These are phyloP conservation scores for Acleris laterana DNA, from an alignment of 2,888 invertebrate species.

Conservation along the genomic window DNA sequence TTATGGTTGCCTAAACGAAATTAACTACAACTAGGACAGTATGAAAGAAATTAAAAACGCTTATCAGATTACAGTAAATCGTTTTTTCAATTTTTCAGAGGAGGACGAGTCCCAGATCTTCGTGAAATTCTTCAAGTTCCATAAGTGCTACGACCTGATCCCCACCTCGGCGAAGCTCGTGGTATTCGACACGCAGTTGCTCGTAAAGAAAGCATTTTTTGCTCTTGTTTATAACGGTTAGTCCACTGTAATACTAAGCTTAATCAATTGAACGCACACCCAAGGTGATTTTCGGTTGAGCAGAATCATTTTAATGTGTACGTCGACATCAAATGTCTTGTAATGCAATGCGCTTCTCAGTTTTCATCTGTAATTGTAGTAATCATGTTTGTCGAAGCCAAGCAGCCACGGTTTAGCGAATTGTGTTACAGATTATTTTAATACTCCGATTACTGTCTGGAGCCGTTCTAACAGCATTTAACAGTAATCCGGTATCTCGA, in stretches of 20 bases:
- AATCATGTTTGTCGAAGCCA: too few relatives aligned
- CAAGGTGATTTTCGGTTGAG: constrained; percentile 24
- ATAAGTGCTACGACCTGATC: constrained; percentile 99
- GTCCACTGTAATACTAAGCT: constrained; percentile 44
- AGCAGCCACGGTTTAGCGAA: too few relatives aligned
- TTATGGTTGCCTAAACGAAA: too few relatives aligned
- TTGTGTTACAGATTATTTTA: too few relatives aligned
- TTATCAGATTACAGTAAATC: neutral
- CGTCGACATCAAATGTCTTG: too few relatives aligned
- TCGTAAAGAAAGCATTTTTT: constrained; percentile 99
- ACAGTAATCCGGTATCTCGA: too few relatives aligned
- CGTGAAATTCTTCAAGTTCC: constrained; percentile 99
- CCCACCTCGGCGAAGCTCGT: constrained; percentile 99
- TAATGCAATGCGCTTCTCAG: too few relatives aligned
- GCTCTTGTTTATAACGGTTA: constrained; percentile 99
- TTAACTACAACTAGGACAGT: too few relatives aligned
- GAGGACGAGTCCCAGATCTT: constrained; percentile 98
- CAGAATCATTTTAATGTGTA: neutral
- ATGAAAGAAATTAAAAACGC: too few relatives aligned
- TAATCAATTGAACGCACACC: constrained; percentile 5
- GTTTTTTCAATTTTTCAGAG: constrained; percentile 85
- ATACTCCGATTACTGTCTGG: too few relatives aligned
- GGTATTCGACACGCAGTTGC: constrained; percentile 98
- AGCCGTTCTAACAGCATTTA: too few relatives aligned
- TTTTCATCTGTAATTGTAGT: too few relatives aligned